These are phyloP conservation scores for Formica aserva DNA, from an alignment of 2,888 invertebrate species.

Conservation along the genomic window DNA sequence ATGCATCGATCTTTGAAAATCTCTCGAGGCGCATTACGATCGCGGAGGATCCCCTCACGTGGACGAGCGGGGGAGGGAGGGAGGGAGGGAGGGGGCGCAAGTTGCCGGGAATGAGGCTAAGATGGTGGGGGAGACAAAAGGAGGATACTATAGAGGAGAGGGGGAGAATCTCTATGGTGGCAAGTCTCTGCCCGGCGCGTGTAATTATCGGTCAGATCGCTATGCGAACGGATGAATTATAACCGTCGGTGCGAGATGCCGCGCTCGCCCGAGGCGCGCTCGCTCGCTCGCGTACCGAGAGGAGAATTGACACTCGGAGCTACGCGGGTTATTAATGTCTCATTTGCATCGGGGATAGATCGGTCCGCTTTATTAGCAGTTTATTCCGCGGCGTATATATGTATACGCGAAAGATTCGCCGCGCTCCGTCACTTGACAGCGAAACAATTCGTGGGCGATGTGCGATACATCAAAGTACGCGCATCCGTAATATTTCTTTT, in stretches of 20 bases:
- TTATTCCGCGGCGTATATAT: background rate
- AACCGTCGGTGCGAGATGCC: conserved; percentile 59
- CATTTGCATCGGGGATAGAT: conserved; percentile 72
- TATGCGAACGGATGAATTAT: conserved; percentile 77
- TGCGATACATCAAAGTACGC: background rate
- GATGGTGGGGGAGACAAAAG: conserved; percentile 57
- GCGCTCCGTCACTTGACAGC: conserved; percentile 7
- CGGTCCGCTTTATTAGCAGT: conserved; percentile 63
- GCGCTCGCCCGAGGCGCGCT: conserved; percentile 60
- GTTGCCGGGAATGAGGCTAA: conserved; percentile 5
- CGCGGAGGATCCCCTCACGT: background rate
- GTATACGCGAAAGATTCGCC: conserved; percentile 41
- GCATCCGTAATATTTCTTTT: background rate
- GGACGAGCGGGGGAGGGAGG: background rate
- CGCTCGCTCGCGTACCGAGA: conserved; percentile 28
- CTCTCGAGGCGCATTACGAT: conserved; percentile 36
- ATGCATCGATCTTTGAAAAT: conserved; percentile 30
- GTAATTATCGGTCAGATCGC: conserved; percentile 77
- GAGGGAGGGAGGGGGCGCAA: background rate
- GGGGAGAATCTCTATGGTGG: conserved; percentile 63
- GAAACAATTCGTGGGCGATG: conserved; percentile 1
- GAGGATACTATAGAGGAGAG: conserved; percentile 19
- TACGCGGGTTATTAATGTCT: conserved; percentile 73
- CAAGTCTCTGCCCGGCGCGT: conserved; percentile 62
- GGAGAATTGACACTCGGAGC: conserved; percentile 74